A percentile compares a stretch with the other conserved stretches of the same genome.
Conservation (phyloP, 2,888 invertebrate species). For the Phyto melanocephala region DNA sequence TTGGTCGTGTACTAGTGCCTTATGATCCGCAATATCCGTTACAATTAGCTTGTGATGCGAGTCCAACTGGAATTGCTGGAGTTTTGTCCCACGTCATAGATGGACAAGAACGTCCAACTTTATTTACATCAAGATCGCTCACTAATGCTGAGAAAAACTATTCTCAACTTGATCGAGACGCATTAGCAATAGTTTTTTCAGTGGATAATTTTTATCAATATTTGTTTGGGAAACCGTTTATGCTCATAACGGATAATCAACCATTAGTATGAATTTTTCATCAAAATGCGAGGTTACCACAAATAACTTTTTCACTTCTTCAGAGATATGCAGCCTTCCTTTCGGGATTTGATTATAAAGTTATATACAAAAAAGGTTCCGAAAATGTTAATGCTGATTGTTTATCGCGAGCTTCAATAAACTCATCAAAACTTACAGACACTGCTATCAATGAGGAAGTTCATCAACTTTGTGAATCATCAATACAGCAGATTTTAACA, state of each 20-base stretch:
- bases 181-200: slow-evolving; percentile 14
- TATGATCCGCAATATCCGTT: slow-evolving; percentile 46
- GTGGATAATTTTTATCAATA: slow-evolving; percentile 25
- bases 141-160: slow-evolving; percentile 43
- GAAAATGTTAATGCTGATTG: slow-evolving; percentile 57
- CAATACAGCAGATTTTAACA: slow-evolving; percentile 39
- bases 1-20: too few species aligned
- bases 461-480: slow-evolving; percentile 16
- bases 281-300: slow-evolving; percentile 51
- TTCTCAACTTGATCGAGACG: slow-evolving; percentile 33
- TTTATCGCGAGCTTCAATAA: slow-evolving; percentile 57
- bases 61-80: too few species aligned
- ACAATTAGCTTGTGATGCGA: slow-evolving; percentile 58
- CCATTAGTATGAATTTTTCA: slow-evolving; percentile 56
- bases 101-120: slow-evolving; percentile 35
- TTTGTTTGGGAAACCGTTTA: slow-evolving; percentile 44
- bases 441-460: slow-evolving; percentile 30
- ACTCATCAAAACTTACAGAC: not conserved
- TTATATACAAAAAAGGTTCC: slow-evolving; percentile 34
- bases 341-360: slow-evolving; percentile 46
- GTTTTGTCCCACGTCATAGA: slow-evolving; percentile 52
- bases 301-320: slow-evolving; percentile 52
- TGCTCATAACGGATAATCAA: slow-evolving; percentile 55
- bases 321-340: slow-evolving; percentile 60
- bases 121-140: slow-evolving; percentile 51